Evolutionary conservation across 2,888 invertebrate species (phyloP), one percentile per base, ranked within the genome.

Genomic region (Lasioglossum leucozonium): DNA sequence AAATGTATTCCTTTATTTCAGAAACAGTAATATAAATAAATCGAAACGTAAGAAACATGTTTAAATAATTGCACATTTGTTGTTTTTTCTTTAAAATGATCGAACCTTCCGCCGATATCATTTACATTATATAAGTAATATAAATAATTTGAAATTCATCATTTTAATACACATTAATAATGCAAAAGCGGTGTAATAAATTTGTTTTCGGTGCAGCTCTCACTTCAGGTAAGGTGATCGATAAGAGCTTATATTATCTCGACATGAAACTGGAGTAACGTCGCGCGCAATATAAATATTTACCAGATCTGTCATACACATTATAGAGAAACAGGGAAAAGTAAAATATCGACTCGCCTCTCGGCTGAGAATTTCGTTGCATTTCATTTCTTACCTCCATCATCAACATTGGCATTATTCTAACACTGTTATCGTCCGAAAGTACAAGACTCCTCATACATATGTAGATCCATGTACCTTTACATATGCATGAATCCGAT

Each of bases 401-500:
- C 13, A 69, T 40, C 40, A 13, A n/a, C 79, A 73, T 73, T 65
- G 51, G 73, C 44, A 73, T 37, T 40, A 72, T 22, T 34, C 30
- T 44, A 55, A 67, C 18, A 47, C n/a, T 67, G 44, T 77, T 71
- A 82, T 67, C 85, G 65, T 67, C 26, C 26, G 51, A 44, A 86
- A 77, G 58, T 74, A 65, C 84, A 65, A 30, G 40, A 51, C 72
- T 76, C 58, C 76, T 88, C 88, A 77, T 88, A 82, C 82, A 88
- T 88, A 80, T 51, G 69, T 69, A 69, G 37, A 69, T 69, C 13
- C 69, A 69, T 40, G 40, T 69, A 69, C 40, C n/a, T 44, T 71
- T 86, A 58, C 87, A 88, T 88, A 88, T 88, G 88, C 80, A 88
- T 88, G 86, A 85, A 77, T 16, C 30, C 34, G n/a, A 42, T n/a